Evolutionary conservation across 2,797 vertebrate genomes (phyloP).

Genomic region (Mus minutoides): DNA sequence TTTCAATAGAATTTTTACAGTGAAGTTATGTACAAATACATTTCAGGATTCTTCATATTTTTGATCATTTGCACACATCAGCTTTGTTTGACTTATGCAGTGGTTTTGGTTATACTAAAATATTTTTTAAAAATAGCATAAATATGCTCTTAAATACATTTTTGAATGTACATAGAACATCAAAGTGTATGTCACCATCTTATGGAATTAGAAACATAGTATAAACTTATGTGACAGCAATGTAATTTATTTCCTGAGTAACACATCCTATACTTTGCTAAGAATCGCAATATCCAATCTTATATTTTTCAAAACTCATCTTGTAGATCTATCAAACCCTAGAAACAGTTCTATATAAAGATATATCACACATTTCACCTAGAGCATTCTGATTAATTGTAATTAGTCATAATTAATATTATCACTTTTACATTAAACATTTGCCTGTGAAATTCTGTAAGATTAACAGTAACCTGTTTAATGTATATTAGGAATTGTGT

Average conservation of each 20-base stretch:
- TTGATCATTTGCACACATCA: not conserved
- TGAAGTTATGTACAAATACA: not conserved
- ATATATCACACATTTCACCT: not conserved
- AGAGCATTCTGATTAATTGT: not conserved
- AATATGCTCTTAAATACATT: not conserved
- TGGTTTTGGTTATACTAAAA: not conserved
- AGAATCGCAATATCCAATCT: not conserved
- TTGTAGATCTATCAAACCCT: not conserved
- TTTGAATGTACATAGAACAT: not conserved
- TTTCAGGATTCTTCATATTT: constrained; percentile 20
- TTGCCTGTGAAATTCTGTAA: not conserved
- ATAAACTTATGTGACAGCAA: not conserved
- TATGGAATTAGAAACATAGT: not conserved
- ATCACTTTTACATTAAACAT: not conserved
- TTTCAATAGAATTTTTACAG: not conserved
- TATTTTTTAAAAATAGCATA: not conserved
- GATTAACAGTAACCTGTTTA: not conserved
- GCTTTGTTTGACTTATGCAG: not conserved
- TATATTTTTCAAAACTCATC: not conserved
- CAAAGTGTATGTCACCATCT: not conserved
- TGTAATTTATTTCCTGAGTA: not conserved
- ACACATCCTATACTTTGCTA: not conserved
- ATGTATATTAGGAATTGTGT: not conserved
- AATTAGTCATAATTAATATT: not conserved
- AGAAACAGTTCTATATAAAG: not conserved